Conservation (phyloP, 2,888 invertebrate species). For the Tholera decimalis region DNA sequence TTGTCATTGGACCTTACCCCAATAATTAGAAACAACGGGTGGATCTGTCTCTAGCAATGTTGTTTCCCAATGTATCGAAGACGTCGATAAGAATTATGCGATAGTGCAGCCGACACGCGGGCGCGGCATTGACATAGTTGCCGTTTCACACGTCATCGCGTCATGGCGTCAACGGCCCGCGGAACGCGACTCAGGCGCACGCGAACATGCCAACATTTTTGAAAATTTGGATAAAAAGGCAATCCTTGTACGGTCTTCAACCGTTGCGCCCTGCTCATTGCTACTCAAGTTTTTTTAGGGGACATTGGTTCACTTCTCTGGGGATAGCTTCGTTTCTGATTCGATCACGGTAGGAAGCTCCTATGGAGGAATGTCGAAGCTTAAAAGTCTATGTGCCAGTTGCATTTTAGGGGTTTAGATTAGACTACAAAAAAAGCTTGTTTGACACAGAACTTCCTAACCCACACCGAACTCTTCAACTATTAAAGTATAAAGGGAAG, state of each 20-base stretch:
- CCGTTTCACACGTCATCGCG: conserved; percentile 75
- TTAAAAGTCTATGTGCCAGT: not conserved
- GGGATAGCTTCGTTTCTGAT: not conserved
- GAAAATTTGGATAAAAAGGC: no score
- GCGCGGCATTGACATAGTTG: conserved; percentile 90
- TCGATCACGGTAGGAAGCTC: not conserved
- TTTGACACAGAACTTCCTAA: not conserved
- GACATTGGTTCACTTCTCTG: not conserved
- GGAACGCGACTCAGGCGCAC: conserved; percentile 65
- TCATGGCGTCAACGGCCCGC: conserved; percentile 77
- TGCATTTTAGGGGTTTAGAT: not conserved
- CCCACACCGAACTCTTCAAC: not conserved
- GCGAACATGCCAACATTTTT: conserved; percentile 58
- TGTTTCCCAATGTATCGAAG: conserved; percentile 83
- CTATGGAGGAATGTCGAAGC: not conserved
- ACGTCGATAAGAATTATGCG: conserved; percentile 86
- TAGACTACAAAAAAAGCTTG: not conserved
- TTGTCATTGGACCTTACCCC: not conserved
- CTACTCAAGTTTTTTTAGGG: not conserved
- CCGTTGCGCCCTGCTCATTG: not conserved
- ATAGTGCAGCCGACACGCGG: conserved; percentile 78
- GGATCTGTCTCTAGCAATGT: conserved; percentile 60
- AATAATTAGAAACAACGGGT: conserved; percentile 16
- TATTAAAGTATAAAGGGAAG: conserved; percentile 23
- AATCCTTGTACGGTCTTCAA: not conserved